A percentile compares a stretch with the other conserved stretches of the same genome.
phyloP scores from a whole-genome alignment of 2,888 invertebrate species.

The Eristalis intricaria region DNA sequence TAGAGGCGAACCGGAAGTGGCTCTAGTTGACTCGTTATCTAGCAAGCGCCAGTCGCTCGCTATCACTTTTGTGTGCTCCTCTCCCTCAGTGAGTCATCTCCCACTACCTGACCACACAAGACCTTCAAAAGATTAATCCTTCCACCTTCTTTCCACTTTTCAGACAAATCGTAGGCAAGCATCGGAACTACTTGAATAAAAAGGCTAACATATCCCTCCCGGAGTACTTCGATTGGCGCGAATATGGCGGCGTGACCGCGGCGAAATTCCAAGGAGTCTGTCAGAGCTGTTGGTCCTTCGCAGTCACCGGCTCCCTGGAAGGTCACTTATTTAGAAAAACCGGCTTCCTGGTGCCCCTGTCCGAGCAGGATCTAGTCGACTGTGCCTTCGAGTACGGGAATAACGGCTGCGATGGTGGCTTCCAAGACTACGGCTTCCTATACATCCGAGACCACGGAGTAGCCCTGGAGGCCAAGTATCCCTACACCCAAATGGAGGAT shows the following conservation, averaged over 20 bases:
- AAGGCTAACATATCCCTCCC: constrained; percentile 73
- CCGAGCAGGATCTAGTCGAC: constrained; percentile 80
- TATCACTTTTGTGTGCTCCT: too few species aligned
- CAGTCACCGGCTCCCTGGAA: constrained; percentile 78
- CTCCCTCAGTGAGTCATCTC: too few species aligned
- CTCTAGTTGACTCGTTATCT: too few species aligned
- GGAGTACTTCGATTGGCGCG: constrained; percentile 79
- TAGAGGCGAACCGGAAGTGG: too few species aligned
- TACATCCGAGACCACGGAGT: constrained; percentile 79
- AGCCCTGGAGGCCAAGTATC: constrained; percentile 78
- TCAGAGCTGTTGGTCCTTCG: constrained; percentile 79
- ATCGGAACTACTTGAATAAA: constrained; percentile 76
- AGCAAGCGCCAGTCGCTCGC: too few species aligned
- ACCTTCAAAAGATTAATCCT: too few species aligned
- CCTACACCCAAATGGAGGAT: constrained; percentile 77
- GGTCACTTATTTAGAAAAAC: constrained; percentile 79
- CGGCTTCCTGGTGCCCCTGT: constrained; percentile 78
- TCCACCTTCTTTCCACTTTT: neutral
- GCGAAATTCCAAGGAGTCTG: constrained; percentile 79
- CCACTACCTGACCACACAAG: too few species aligned
- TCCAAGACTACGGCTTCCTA: constrained; percentile 79
- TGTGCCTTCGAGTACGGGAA: constrained; percentile 79
- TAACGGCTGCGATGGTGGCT: constrained; percentile 80
- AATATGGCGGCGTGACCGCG: constrained; percentile 79
- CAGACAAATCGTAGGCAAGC: constrained; percentile 76